Conservation (phyloP, 1,140 invertebrate genomes). For the Anastatus disparis region DNA sequence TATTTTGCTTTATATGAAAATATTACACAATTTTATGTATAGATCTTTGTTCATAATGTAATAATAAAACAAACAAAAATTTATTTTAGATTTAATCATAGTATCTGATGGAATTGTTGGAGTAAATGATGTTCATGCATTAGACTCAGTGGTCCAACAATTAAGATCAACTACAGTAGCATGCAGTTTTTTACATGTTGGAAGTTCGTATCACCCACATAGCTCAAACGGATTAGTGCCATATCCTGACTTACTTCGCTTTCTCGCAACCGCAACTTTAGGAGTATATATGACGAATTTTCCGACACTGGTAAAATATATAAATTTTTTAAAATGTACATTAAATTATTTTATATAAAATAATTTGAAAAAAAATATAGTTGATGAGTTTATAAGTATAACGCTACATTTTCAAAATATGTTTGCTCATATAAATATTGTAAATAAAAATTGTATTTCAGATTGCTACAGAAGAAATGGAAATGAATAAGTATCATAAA, state of each 20-base stretch:
- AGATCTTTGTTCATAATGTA: too few species aligned
- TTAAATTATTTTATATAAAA: too few species aligned
- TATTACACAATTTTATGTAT: neutral
- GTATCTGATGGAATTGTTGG: slow-evolving; percentile 86
- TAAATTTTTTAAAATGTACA: too few species aligned
- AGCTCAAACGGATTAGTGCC: slow-evolving; percentile 76
- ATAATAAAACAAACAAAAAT: too few species aligned
- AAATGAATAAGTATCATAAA: slow-evolving; percentile 79
- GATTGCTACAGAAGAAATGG: slow-evolving; percentile 59
- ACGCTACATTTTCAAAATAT: too few species aligned
- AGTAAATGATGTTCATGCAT: slow-evolving; percentile 77
- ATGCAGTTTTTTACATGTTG: slow-evolving; percentile 84
- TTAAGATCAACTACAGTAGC: slow-evolving; percentile 80
- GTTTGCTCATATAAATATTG: too few species aligned
- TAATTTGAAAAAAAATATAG: too few species aligned
- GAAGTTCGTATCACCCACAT: slow-evolving; percentile 76
- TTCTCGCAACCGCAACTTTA: slow-evolving; percentile 82
- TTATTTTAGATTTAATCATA: slow-evolving; percentile 80
- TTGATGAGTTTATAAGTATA: too few species aligned
- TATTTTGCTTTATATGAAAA: too few species aligned
- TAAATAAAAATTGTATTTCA: slow-evolving; percentile 46
- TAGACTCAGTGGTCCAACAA: slow-evolving; percentile 81
- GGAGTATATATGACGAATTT: slow-evolving; percentile 76
- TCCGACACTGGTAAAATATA: slow-evolving; percentile 63
- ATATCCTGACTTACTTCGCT: slow-evolving; percentile 82